Conservation (phyloP, 2,797 vertebrate genomes). For the Sylvia borin region DNA sequence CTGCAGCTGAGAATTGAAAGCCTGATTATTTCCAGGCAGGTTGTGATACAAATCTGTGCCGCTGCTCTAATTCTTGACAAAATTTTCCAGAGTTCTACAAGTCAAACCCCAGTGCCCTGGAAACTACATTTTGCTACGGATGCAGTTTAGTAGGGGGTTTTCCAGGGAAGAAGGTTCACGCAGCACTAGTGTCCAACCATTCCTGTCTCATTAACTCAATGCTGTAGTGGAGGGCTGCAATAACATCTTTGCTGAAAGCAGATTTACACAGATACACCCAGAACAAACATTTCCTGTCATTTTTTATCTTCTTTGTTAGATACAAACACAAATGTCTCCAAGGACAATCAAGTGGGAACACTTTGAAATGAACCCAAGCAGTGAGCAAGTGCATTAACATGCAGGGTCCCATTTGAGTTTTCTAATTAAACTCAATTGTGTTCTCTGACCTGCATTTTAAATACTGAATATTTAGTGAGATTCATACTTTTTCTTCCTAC, state of each 20-base stretch:
- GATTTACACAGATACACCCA: constrained; percentile 66
- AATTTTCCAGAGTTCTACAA: not conserved
- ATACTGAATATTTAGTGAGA: constrained; percentile 52
- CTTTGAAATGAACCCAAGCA: constrained; percentile 57
- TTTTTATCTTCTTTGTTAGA: constrained; percentile 63
- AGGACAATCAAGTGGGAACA: constrained; percentile 48
- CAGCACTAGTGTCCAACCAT: not conserved
- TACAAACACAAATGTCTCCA: constrained; percentile 62
- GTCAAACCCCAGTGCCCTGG: not conserved
- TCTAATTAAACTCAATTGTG: constrained; percentile 56
- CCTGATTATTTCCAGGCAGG: not conserved
- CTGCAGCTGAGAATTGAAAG: not conserved
- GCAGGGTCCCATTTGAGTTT: constrained; percentile 33
- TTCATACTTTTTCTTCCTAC: not conserved
- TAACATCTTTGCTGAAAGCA: constrained; percentile 46
- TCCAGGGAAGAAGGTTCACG: not conserved
- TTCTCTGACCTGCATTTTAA: constrained; percentile 59
- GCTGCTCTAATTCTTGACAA: not conserved
- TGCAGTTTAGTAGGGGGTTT: not conserved
- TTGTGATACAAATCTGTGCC: not conserved
- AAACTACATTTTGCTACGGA: not conserved
- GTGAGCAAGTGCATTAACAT: constrained; percentile 58
- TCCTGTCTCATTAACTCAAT: not conserved
- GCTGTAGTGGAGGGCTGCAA: not conserved
- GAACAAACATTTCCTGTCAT: constrained; percentile 69